Evolutionary conservation across 2,888 invertebrate genomes (phyloP).

Genomic region (Cosmopolites sordidus): DNA sequence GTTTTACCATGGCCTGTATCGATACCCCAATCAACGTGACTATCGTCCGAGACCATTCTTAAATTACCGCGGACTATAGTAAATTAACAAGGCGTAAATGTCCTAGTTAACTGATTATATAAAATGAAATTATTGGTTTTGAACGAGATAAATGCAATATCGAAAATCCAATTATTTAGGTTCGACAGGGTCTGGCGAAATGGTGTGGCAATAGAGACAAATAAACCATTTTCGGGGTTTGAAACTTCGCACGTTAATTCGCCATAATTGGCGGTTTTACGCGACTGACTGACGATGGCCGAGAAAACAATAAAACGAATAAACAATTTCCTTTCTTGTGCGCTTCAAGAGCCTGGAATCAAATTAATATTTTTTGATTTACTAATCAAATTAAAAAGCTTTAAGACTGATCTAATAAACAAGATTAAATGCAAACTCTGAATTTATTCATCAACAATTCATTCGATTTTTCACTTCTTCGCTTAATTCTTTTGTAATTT

Average conservation of each 20-base stretch:
- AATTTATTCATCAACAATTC: too few relatives aligned
- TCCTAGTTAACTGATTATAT: conserved; percentile 25
- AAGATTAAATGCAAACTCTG: too few relatives aligned
- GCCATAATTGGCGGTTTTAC: background rate
- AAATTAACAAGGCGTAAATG: conserved; percentile 25
- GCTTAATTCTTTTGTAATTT: too few relatives aligned
- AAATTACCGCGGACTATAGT: conserved; percentile 18
- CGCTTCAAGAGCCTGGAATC: too few relatives aligned
- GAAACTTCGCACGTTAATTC: background rate
- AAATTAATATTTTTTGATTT: too few relatives aligned
- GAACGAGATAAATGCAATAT: conserved; percentile 12
- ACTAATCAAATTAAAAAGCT: too few relatives aligned
- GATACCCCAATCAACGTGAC: conserved; percentile 22
- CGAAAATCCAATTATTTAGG: conserved; percentile 11
- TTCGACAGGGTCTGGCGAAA: conserved; percentile 10
- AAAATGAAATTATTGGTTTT: conserved; percentile 22
- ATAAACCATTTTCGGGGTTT: conserved; percentile 1
- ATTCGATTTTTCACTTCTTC: too few relatives aligned
- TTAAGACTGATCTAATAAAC: too few relatives aligned
- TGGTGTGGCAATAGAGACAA: conserved; percentile 1
- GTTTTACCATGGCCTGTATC: conserved; percentile 24
- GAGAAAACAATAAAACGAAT: too few relatives aligned
- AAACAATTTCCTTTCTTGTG: too few relatives aligned
- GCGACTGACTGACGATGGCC: background rate
- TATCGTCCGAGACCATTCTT: conserved; percentile 23